Evolutionary conservation across 2,888 invertebrate species (phyloP).

Genomic region (Apeira syringaria): DNA sequence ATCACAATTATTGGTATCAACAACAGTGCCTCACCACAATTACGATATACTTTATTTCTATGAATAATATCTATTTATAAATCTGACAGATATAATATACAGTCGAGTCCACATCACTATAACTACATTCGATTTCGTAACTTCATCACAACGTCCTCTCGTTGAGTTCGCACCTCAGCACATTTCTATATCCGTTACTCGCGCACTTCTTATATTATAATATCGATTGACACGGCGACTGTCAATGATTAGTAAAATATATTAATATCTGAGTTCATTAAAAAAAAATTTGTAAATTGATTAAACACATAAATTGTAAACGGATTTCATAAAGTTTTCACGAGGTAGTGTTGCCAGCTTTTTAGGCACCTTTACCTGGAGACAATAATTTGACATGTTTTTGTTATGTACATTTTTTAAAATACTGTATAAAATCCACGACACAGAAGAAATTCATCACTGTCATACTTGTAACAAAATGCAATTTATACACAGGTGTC

Average conservation of each 20-base stretch:
- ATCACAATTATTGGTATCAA: slow-evolving; percentile 24
- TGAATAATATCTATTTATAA: slow-evolving; percentile 60
- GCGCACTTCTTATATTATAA: slow-evolving; percentile 30
- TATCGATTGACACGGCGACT: slow-evolving; percentile 19
- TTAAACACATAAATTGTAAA: too few species aligned
- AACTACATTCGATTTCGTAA: slow-evolving; percentile 47
- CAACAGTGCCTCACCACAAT: slow-evolving; percentile 50
- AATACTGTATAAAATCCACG: too few species aligned
- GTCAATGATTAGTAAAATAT: slow-evolving; percentile 8
- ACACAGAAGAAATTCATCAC: too few species aligned
- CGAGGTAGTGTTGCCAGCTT: too few species aligned
- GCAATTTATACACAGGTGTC: too few species aligned
- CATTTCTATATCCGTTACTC: slow-evolving; percentile 24
- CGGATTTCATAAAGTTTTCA: too few species aligned
- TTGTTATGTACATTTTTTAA: too few species aligned
- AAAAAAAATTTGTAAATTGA: too few species aligned
- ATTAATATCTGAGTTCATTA: too few species aligned
- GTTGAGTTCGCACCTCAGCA: slow-evolving; percentile 45
- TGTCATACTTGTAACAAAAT: too few species aligned
- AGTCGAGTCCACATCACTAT: slow-evolving; percentile 52
- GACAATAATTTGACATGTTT: too few species aligned
- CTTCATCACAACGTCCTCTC: slow-evolving; percentile 59
- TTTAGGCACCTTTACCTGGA: too few species aligned
- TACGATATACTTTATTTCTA: slow-evolving; percentile 49
- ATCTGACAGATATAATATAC: slow-evolving; percentile 57